Conservation (phyloP, 2,888 invertebrate genomes). For the Macrophya annulata region DNA sequence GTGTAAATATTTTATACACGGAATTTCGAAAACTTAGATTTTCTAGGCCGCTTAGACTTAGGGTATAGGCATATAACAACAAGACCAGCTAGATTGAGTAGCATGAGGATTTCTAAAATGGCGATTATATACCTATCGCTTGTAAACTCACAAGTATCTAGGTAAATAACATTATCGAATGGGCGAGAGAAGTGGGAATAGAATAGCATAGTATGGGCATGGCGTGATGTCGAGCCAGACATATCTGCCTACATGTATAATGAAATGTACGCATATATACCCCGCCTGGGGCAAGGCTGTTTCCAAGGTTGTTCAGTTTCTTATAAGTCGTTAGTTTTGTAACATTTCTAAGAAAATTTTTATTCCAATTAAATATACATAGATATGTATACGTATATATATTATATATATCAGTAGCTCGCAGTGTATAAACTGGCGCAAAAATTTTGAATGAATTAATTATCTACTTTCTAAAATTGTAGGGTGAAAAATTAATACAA, state of each 20-base stretch:
- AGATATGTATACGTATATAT: too few species aligned
- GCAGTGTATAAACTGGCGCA: background rate
- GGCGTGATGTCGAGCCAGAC: slow-evolving; percentile 42
- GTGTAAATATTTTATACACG: slow-evolving; percentile 24
- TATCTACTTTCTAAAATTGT: slow-evolving; percentile 10
- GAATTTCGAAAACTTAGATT: slow-evolving; percentile 48
- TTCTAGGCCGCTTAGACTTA: slow-evolving; percentile 33
- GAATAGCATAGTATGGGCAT: background rate
- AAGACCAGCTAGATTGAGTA: background rate
- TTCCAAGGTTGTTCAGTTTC: slow-evolving; percentile 34
- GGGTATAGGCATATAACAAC: background rate
- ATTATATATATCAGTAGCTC: background rate
- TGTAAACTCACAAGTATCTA: background rate
- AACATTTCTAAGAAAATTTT: slow-evolving; percentile 19
- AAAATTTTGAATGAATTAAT: background rate
- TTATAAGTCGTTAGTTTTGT: slow-evolving; percentile 38
- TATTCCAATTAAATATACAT: background rate
- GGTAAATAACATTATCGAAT: slow-evolving; percentile 6
- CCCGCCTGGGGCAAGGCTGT: slow-evolving; percentile 40
- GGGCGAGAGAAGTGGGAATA: background rate
- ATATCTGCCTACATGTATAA: slow-evolving; percentile 23
- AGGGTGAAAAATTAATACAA: slow-evolving; percentile 1
- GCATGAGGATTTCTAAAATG: slow-evolving; percentile 51
- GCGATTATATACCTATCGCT: slow-evolving; percentile 31
- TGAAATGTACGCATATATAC: background rate